Evolutionary conservation across 53 echinoderm and acorn worm genomes (phyloP).

Genomic region (Hippasteria phrygiana): DNA sequence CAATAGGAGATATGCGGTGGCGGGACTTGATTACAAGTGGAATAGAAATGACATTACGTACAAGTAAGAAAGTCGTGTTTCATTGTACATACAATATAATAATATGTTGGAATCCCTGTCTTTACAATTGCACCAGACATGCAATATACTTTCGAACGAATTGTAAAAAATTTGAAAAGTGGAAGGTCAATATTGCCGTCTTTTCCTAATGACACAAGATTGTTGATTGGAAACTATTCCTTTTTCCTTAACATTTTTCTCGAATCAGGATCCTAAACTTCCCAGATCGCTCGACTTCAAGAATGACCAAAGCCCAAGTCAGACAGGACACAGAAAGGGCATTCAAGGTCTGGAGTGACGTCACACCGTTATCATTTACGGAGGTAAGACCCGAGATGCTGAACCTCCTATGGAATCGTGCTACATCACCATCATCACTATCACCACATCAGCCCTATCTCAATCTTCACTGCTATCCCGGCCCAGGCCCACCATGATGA

Average conservation of each 20-base stretch:
- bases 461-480: too few species aligned
- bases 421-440: too few species aligned
- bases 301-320: conserved; percentile 66
- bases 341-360: conserved; percentile 86
- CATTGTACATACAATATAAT: too few species aligned
- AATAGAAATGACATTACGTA: conserved; percentile 70
- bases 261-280: conserved; percentile 60
- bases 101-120: too few species aligned
- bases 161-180: too few species aligned
- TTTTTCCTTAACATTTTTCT: neutral
- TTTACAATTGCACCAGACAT: too few species aligned
- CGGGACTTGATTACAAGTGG: conserved; percentile 78
- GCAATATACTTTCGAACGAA: too few species aligned
- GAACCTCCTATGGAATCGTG: too few species aligned
- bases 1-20: conserved; percentile 69
- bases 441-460: too few species aligned
- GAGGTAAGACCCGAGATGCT: neutral
- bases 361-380: conserved; percentile 71
- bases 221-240: neutral
- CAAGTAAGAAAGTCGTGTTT: conserved; percentile 65
- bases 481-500: too few species aligned
- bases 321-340: conserved; percentile 65
- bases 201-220: neutral
- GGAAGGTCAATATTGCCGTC: too few species aligned
- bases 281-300: conserved; percentile 60